Percentiles rank a stretch among this genome's conserved stretches.
Conservation (phyloP, 1,140 invertebrate genomes). For the Drosophila rhopaloa region DNA sequence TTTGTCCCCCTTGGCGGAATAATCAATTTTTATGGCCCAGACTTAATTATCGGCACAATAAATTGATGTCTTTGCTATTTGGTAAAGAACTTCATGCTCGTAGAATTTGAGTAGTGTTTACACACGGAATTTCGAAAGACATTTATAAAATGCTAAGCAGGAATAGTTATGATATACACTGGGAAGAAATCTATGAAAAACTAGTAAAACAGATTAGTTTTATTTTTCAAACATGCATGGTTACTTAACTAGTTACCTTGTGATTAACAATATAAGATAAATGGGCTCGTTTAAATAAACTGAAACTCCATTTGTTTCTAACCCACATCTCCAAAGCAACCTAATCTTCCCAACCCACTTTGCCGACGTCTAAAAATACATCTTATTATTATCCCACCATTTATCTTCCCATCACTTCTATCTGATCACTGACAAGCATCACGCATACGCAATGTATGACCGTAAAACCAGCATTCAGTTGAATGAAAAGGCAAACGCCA, state of each 20-base stretch:
- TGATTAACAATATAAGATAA: too few species aligned
- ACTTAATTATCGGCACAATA: slow-evolving; percentile 28
- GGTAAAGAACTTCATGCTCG: background rate
- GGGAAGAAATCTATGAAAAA: too few species aligned
- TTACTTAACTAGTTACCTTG: too few species aligned
- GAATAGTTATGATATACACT: too few species aligned
- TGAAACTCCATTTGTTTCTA: background rate
- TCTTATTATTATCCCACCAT: slow-evolving; percentile 22
- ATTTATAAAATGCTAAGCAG: too few species aligned
- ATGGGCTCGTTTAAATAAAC: too few species aligned
- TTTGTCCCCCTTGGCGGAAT: slow-evolving; percentile 9
- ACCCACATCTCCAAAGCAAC: background rate
- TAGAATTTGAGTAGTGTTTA: background rate
- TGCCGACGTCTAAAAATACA: slow-evolving; percentile 2
- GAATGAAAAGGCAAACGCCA: slow-evolving; percentile 37
- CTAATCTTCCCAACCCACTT: background rate
- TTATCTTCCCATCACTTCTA: slow-evolving; percentile 20
- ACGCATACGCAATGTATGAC: slow-evolving; percentile 38
- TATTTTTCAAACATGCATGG: too few species aligned
- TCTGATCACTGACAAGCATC: slow-evolving; percentile 24
- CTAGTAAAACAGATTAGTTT: too few species aligned
- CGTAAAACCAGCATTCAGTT: slow-evolving; percentile 10
- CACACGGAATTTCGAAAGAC: background rate
- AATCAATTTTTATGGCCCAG: slow-evolving; percentile 36
- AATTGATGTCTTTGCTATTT: background rate